These are phyloP conservation scores for Adoxophyes honmai DNA, from an alignment of 1,140 invertebrate species.

Conservation along the genomic window DNA sequence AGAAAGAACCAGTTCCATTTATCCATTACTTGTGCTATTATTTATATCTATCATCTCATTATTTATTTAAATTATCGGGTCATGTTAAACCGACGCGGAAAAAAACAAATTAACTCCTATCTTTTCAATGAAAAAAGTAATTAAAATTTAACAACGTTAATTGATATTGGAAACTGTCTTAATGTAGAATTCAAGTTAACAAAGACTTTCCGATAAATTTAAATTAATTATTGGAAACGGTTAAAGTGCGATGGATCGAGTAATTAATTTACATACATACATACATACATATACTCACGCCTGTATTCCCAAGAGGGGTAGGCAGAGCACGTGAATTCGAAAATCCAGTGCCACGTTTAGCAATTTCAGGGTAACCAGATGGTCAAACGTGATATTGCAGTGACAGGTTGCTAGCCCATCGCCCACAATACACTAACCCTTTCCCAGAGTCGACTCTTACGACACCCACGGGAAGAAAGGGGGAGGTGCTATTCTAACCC, in stretches of 20 bases:
- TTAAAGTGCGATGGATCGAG: background rate
- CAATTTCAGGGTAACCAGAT: too few relatives aligned
- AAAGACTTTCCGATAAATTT: slow-evolving; percentile 5
- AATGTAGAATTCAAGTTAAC: too few relatives aligned
- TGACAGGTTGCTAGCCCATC: too few relatives aligned
- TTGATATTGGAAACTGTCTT: slow-evolving; percentile 11
- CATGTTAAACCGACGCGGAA: slow-evolving; percentile 1
- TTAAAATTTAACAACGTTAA: slow-evolving; percentile 2
- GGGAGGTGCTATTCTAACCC: too few relatives aligned
- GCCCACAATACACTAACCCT: too few relatives aligned
- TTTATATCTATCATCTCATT: slow-evolving; percentile 9
- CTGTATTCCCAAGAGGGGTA: too few relatives aligned
- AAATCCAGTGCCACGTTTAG: too few relatives aligned
- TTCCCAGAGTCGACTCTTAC: too few relatives aligned
- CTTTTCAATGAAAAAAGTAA: slow-evolving; percentile 8
- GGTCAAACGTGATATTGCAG: too few relatives aligned
- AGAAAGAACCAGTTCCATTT: slow-evolving; percentile 8
- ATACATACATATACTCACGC: too few relatives aligned
- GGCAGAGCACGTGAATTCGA: too few relatives aligned
- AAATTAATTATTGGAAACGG: slow-evolving; percentile 1
- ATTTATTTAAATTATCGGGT: background rate
- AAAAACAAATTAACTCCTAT: background rate
- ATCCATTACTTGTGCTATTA: background rate
- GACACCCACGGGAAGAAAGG: too few relatives aligned
- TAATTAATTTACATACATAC: background rate